Evolutionary conservation across 2,797 vertebrate genomes (phyloP).

Genomic region (Otolemur crassicaudatus): DNA sequence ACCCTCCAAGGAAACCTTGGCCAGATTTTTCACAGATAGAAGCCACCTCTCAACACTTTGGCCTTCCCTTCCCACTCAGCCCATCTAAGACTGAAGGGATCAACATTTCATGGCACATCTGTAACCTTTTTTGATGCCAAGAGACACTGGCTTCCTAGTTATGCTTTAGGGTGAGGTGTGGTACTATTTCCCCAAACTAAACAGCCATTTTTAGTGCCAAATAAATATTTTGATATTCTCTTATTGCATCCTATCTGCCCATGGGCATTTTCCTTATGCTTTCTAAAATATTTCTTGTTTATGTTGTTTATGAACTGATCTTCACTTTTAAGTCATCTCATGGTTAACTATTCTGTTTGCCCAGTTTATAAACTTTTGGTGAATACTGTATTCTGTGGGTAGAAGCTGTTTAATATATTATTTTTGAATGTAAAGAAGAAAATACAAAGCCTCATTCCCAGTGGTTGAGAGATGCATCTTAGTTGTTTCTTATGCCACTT

Average conservation of each 20-base stretch:
- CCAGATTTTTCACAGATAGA: neutral
- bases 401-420: neutral
- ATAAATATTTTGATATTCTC: slow-evolving; percentile 2
- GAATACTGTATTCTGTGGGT: neutral
- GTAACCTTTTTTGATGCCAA: neutral
- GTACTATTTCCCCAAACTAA: neutral
- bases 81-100: neutral
- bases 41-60: neutral
- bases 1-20: neutral
- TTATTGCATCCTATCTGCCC: neutral
- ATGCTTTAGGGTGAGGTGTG: neutral
- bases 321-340: neutral
- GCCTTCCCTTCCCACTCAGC: neutral
- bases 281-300: neutral
- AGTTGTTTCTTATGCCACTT: neutral
- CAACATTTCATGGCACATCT: neutral
- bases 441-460: neutral
- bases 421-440: slow-evolving; percentile 32
- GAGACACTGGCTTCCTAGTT: neutral
- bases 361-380: neutral
- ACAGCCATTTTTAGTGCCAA: neutral
- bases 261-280: neutral
- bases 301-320: neutral
- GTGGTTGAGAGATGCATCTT: neutral
- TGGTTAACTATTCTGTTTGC: neutral